Conservation (phyloP, 2,797 vertebrate genomes). For the Chrosomus eos region DNA sequence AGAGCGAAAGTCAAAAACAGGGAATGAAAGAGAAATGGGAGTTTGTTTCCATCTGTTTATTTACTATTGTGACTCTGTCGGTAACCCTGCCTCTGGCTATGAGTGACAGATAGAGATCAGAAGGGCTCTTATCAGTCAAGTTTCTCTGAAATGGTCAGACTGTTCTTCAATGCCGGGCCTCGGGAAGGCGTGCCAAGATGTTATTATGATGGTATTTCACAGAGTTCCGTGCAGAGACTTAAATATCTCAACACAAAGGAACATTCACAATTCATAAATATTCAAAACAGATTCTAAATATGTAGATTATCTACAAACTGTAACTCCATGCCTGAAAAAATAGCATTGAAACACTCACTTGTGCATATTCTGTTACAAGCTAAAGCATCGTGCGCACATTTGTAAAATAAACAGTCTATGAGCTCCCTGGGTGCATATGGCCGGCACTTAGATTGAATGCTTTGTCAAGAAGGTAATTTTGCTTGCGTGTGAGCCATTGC, state of each 20-base stretch:
- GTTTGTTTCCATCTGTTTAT: conserved; percentile 50
- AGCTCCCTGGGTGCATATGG: conserved; percentile 40
- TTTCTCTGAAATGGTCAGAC: conserved; percentile 55
- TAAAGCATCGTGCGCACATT: conserved; percentile 50
- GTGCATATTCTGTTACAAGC: conserved; percentile 24
- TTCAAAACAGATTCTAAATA: conserved; percentile 19
- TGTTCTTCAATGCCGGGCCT: conserved; percentile 49
- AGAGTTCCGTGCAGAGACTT: conserved; percentile 55
- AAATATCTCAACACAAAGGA: conserved; percentile 42
- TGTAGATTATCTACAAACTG: conserved; percentile 31
- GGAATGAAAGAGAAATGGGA: not conserved
- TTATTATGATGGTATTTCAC: conserved; percentile 61
- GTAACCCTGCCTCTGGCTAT: conserved; percentile 70
- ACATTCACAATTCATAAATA: conserved; percentile 39
- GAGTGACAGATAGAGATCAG: conserved; percentile 81
- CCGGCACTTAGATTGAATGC: conserved; percentile 55
- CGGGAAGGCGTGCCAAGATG: conserved; percentile 54
- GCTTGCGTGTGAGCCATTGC: conserved; percentile 60
- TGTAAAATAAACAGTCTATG: conserved; percentile 49
- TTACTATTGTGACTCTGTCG: conserved; percentile 46
- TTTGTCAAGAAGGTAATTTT: conserved; percentile 61
- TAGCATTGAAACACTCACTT: conserved; percentile 19
- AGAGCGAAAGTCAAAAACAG: conserved; percentile 37
- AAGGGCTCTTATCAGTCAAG: conserved; percentile 72
- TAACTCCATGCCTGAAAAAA: conserved; percentile 17